Evolutionary conservation across 2,113 vertebrate genomes (phyloP), one percentile per base, ranked within the genome.

Genomic region (Periophthalmodon schlosseri): DNA sequence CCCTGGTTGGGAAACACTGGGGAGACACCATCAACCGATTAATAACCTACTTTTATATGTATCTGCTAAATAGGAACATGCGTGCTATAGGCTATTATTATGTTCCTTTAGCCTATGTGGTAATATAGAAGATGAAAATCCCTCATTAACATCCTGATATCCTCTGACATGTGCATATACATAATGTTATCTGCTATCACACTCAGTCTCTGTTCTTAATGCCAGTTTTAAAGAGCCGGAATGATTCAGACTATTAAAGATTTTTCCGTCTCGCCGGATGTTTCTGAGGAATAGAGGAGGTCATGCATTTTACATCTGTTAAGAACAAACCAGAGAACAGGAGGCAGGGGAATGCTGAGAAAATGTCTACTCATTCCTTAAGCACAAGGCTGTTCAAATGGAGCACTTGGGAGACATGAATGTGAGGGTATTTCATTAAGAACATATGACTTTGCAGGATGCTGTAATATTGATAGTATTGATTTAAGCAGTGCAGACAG

Each of bases 21-120:
- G 28, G 28, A 44, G 36, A 10, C 39, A 44, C 6, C 39, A 44
- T 44, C 39, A 44, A 44, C 39, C 9, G 28, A 44, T 52, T 8
- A 6, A 20, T 52, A 0, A 18, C 18, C 49, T 1, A 5, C 16
- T 18, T 50, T 50, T 10, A 44, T 71, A 44, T 71, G 67, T 66
- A 20, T 54, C 66, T 50, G 67, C 87, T 81, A 85, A 82, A 70
- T 82, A 80, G 86, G 88, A 86, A 76, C 84, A 79, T 67, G 86
- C 81, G 3, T 85, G 84, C 63, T 44, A 44, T 44, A 44, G 39
- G 2, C 39, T 0, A 44, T 76, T 80, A 85, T 90, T 86, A 86
- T 67, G 49, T 75, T 88, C 81, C 52, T 54, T 73, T 56, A 70
- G 2, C 39, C 39, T 11, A 44, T 44, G 39, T 44, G 6, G 2